These are phyloP conservation scores for Cenopis cana DNA, from an alignment of 2,888 invertebrate species.

Conservation along the genomic window DNA sequence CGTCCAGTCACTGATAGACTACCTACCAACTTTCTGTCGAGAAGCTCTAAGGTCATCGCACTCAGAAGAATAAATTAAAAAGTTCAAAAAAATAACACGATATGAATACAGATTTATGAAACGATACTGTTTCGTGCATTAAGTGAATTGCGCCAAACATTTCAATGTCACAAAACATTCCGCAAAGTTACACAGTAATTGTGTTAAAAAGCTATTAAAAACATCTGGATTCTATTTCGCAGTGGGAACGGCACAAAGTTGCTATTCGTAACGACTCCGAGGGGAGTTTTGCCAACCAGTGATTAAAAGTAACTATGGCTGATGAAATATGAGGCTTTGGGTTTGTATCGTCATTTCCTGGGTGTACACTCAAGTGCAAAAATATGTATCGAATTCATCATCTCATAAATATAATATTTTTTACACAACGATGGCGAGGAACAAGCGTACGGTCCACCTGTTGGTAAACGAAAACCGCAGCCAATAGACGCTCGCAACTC, in stretches of 20 bases:
- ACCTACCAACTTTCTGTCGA: no score
- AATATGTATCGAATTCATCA: neutral
- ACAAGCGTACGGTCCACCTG: no score
- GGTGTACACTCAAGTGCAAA: no score
- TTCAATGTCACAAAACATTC: constrained; percentile 52
- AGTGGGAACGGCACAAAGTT: constrained; percentile 52
- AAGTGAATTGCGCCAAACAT: constrained; percentile 52
- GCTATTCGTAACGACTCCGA: constrained; percentile 60
- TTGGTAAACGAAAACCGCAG: no score
- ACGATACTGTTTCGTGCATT: constrained; percentile 23
- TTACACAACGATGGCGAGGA: no score
- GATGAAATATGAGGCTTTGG: constrained; percentile 53
- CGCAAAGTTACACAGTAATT: constrained; percentile 53
- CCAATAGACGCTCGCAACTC: no score
- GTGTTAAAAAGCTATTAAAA: constrained; percentile 69
- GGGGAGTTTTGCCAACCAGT: constrained; percentile 57
- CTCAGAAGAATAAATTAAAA: neutral
- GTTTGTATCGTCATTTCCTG: constrained; percentile 22
- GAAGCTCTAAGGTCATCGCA: neutral
- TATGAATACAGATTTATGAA: constrained; percentile 11
- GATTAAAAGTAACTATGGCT: constrained; percentile 63
- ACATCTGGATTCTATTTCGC: constrained; percentile 63
- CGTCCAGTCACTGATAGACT: no score
- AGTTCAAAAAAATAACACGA: neutral
- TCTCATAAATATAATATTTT: no score